Conservation (phyloP, 2,113 vertebrate species). For the Thunnus thynnus region DNA sequence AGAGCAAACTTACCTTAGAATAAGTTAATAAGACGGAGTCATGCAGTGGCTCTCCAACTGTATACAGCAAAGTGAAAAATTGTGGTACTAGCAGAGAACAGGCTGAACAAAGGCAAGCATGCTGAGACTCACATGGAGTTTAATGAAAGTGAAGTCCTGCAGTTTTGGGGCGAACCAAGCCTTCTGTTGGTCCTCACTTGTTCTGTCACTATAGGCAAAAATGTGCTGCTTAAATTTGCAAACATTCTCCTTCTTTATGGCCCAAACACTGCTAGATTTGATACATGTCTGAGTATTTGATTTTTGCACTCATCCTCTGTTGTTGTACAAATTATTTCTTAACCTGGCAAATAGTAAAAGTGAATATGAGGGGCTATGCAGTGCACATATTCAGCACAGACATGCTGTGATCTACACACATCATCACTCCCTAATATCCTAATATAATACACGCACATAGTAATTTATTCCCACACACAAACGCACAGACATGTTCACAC, state of each 20-base stretch:
- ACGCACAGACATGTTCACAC: slow-evolving; percentile 54
- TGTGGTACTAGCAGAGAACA: slow-evolving; percentile 26
- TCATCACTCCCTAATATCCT: slow-evolving; percentile 27
- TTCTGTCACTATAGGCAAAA: slow-evolving; percentile 43
- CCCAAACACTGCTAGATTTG: slow-evolving; percentile 11
- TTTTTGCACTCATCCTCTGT: slow-evolving; percentile 19
- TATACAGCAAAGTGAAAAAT: slow-evolving; percentile 39
- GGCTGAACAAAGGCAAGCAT: slow-evolving; percentile 29
- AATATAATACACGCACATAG: slow-evolving; percentile 48
- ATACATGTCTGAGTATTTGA: background rate
- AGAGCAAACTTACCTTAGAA: slow-evolving; percentile 15
- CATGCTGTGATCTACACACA: slow-evolving; percentile 18
- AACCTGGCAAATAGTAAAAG: slow-evolving; percentile 2
- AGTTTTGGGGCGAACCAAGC: slow-evolving; percentile 29
- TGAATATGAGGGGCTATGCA: background rate
- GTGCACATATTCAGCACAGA: background rate
- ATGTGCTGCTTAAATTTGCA: slow-evolving; percentile 1
- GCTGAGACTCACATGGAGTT: slow-evolving; percentile 52
- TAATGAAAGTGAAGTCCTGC: slow-evolving; percentile 65
- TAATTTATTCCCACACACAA: slow-evolving; percentile 64
- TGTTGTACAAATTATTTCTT: background rate
- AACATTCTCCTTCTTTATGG: background rate
- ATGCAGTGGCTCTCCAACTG: slow-evolving; percentile 7
- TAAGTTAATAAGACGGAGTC: slow-evolving; percentile 31
- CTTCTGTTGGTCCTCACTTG: slow-evolving; percentile 56